Conservation (phyloP, 2,888 invertebrate species). For the Chalcis sispes region DNA sequence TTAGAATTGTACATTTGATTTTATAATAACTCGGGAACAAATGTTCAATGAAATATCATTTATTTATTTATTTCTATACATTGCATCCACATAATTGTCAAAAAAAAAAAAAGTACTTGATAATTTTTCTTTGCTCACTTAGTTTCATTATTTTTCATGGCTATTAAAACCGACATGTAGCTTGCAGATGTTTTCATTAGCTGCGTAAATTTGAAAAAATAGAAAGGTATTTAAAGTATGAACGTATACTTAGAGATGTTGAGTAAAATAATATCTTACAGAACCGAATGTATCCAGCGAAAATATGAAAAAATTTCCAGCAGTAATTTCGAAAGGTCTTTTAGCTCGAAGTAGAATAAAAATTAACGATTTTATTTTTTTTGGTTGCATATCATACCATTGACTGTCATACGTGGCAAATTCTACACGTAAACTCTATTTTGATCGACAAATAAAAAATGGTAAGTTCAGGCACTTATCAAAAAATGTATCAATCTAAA, state of each 20-base stretch:
- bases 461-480: too few species aligned
- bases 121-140: too few species aligned
- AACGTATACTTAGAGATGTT: too few species aligned
- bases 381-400: slow-evolving; percentile 59
- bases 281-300: slow-evolving; percentile 55
- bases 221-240: neutral
- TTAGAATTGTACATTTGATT: too few species aligned
- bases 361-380: slow-evolving; percentile 56
- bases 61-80: too few species aligned
- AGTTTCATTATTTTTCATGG: too few species aligned
- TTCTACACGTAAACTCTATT: slow-evolving; percentile 55
- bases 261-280: slow-evolving; percentile 43
- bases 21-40: too few species aligned
- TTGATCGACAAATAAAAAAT: neutral
- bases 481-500: too few species aligned
- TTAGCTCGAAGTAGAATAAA: slow-evolving; percentile 56
- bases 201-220: too few species aligned
- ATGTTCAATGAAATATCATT: too few species aligned
- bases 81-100: too few species aligned
- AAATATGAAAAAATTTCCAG: slow-evolving; percentile 58
- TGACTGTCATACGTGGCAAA: slow-evolving; percentile 32
- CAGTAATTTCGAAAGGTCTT: slow-evolving; percentile 58
- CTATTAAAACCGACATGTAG: slow-evolving; percentile 54
- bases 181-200: slow-evolving; percentile 51
- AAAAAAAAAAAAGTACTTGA: too few species aligned